Conservation (phyloP, 2,888 invertebrate genomes). For the Orgyia antiqua region DNA sequence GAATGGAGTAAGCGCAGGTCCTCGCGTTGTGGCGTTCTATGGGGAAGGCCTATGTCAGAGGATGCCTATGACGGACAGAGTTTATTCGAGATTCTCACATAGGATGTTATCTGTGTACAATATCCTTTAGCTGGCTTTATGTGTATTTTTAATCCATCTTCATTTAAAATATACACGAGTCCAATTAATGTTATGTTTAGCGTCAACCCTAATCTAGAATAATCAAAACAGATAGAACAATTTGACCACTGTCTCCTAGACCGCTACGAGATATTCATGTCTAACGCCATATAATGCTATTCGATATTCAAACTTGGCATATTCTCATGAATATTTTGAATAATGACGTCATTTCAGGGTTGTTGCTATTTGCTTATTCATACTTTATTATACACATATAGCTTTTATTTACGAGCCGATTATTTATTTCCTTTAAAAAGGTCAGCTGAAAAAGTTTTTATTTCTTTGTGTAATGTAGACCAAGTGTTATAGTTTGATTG, state of each 20-base stretch:
- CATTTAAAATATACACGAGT: too few relatives aligned
- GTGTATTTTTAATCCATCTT: too few relatives aligned
- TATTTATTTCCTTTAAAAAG: conserved; percentile 4
- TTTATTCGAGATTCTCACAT: too few relatives aligned
- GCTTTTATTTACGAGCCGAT: conserved; percentile 12
- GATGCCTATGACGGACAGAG: too few relatives aligned
- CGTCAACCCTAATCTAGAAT: conserved; percentile 15
- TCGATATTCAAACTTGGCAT: conserved; percentile 16
- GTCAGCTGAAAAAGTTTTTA: conserved; percentile 6
- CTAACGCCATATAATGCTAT: too few relatives aligned
- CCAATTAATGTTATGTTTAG: too few relatives aligned
- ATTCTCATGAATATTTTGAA: conserved; percentile 30
- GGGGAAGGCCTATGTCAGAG: too few relatives aligned
- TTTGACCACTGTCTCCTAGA: conserved; percentile 14
- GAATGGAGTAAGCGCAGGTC: too few relatives aligned
- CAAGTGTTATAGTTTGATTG: too few relatives aligned
- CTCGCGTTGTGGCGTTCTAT: too few relatives aligned
- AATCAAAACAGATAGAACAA: conserved; percentile 8
- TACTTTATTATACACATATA: conserved; percentile 5
- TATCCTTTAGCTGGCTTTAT: too few relatives aligned
- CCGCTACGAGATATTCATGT: conserved; percentile 12
- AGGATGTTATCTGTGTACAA: too few relatives aligned
- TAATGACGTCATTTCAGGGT: conserved; percentile 17
- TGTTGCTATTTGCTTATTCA: conserved; percentile 11
- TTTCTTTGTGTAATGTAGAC: neutral